These are phyloP conservation scores for Rutpela maculata DNA, from an alignment of 2,888 invertebrate genomes.

Conservation along the genomic window DNA sequence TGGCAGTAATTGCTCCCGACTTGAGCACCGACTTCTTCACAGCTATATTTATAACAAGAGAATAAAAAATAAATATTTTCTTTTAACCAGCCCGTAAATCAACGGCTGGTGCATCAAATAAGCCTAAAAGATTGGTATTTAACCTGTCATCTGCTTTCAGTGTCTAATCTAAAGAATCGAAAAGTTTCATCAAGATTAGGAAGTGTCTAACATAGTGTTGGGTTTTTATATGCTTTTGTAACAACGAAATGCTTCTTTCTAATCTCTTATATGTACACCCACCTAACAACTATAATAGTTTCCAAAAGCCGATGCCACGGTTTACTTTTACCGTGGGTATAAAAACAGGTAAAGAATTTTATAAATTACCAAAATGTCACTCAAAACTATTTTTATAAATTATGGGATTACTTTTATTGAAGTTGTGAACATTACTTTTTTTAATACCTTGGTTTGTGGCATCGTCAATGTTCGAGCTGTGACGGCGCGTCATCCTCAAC, in stretches of 20 bases:
- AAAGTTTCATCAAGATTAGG: constrained; percentile 6
- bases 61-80: constrained; percentile 14
- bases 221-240: neutral
- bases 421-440: neutral
- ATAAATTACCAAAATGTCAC: neutral
- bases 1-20: constrained; percentile 16
- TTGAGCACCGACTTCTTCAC: constrained; percentile 13
- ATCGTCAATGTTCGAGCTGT: too few relatives aligned
- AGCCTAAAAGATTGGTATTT: constrained; percentile 19
- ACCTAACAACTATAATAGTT: neutral
- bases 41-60: constrained; percentile 31
- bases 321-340: neutral
- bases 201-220: neutral
- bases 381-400: neutral
- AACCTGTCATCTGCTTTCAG: constrained; percentile 32
- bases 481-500: too few relatives aligned
- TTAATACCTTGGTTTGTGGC: too few relatives aligned
- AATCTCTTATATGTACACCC: neutral
- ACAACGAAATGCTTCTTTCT: neutral
- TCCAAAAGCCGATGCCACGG: neutral
- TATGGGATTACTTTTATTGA: neutral
- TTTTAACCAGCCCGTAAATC: constrained; percentile 4
- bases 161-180: constrained; percentile 2
- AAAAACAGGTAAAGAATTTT: constrained; percentile 1
- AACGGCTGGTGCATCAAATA: constrained; percentile 18